These are phyloP conservation scores for Embiotoca jacksoni DNA, from an alignment of 2,113 vertebrate species.

Conservation along the genomic window DNA sequence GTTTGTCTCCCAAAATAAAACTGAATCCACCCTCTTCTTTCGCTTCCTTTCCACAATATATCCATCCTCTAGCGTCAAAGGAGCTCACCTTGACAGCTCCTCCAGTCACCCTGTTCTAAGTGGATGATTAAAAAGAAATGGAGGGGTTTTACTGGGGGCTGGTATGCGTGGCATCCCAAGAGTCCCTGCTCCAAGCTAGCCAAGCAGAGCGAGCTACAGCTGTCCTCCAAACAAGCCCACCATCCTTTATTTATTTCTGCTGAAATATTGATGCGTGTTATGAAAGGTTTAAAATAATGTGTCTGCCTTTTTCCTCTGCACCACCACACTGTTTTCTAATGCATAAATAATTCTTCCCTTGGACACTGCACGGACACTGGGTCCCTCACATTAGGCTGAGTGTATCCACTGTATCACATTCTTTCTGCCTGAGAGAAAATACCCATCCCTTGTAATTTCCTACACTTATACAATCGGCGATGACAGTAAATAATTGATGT, in stretches of 20 bases:
- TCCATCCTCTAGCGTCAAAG: slow-evolving; percentile 64
- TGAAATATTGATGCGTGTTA: slow-evolving; percentile 99
- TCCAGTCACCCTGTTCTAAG: slow-evolving; percentile 96
- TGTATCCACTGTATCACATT: slow-evolving; percentile 96
- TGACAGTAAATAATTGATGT: slow-evolving; percentile 99
- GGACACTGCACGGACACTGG: slow-evolving; percentile 88
- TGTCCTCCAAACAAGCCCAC: slow-evolving; percentile 98
- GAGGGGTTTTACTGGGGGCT: slow-evolving; percentile 95
- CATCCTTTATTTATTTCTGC: slow-evolving; percentile 99
- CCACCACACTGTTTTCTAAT: slow-evolving; percentile 94
- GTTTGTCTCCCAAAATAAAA: slow-evolving; percentile 29
- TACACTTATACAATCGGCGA: slow-evolving; percentile 98
- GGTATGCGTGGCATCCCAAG: slow-evolving; percentile 92
- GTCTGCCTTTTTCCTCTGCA: slow-evolving; percentile 88
- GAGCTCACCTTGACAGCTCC: slow-evolving; percentile 95
- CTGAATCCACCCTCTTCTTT: slow-evolving; percentile 19
- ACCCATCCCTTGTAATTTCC: slow-evolving; percentile 98
- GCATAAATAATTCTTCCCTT: slow-evolving; percentile 95
- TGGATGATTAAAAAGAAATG: slow-evolving; percentile 99
- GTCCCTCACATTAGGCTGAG: slow-evolving; percentile 90
- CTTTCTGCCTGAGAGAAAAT: slow-evolving; percentile 99
- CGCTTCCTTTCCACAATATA: slow-evolving; percentile 58
- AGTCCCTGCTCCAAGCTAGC: slow-evolving; percentile 89
- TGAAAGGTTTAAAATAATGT: slow-evolving; percentile 99
- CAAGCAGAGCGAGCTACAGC: slow-evolving; percentile 95